Evolutionary conservation across 2,797 vertebrate species (phyloP).

Genomic region (Falco rusticolus): DNA sequence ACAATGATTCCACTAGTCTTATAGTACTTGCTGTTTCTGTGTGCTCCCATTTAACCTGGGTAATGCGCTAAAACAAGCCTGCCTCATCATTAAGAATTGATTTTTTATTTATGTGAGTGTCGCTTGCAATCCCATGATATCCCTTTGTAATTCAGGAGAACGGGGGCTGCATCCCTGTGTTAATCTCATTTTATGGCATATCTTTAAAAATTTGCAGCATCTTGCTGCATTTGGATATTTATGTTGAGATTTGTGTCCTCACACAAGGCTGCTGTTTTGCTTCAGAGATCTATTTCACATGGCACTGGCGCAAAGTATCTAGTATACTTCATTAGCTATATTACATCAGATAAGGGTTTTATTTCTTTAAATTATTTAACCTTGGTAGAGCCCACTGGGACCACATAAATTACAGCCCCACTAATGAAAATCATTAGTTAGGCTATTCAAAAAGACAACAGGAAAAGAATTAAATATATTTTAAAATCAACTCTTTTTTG

Average conservation of each 20-base stretch:
- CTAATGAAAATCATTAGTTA: constrained; percentile 83
- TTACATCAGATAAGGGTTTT: constrained; percentile 73
- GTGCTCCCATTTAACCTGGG: constrained; percentile 81
- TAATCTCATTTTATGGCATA: constrained; percentile 73
- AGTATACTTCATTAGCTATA: constrained; percentile 75
- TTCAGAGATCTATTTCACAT: constrained; percentile 62
- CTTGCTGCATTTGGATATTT: constrained; percentile 78
- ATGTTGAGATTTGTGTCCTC: constrained; percentile 76
- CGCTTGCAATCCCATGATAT: constrained; percentile 74
- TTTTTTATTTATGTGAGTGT: constrained; percentile 81
- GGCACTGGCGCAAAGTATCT: constrained; percentile 44
- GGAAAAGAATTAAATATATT: constrained; percentile 56
- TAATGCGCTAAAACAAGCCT: constrained; percentile 74
- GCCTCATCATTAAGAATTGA: constrained; percentile 81
- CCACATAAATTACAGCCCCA: constrained; percentile 74
- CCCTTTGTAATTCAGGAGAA: constrained; percentile 69
- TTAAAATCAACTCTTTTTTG: constrained; percentile 2
- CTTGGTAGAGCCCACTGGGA: constrained; percentile 74
- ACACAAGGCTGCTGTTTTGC: constrained; percentile 57
- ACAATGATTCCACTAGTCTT: constrained; percentile 69
- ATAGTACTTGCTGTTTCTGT: constrained; percentile 69
- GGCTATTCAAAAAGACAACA: constrained; percentile 63
- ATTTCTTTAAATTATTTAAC: constrained; percentile 84
- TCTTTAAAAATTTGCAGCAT: constrained; percentile 74
- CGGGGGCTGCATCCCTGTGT: constrained; percentile 28